These are phyloP conservation scores for Lithobates sylvaticus DNA, from an alignment of 2,797 vertebrate genomes.

Conservation along the genomic window DNA sequence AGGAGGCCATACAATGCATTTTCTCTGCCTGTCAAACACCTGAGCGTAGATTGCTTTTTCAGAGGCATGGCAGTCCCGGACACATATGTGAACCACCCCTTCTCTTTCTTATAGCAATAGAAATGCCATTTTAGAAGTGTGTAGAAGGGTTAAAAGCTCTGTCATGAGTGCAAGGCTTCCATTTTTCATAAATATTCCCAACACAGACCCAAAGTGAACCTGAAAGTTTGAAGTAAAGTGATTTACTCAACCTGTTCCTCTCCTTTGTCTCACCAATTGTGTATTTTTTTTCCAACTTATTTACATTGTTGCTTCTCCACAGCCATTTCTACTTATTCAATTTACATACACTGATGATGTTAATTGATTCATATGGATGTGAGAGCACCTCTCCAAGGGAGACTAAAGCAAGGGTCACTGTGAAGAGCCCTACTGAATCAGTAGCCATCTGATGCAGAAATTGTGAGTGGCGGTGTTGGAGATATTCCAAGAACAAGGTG, in stretches of 20 bases:
- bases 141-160: no score
- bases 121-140: no score
- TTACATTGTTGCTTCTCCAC: slow-evolving; percentile 50
- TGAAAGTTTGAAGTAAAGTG: not conserved
- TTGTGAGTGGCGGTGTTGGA: slow-evolving; percentile 65
- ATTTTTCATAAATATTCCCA: no score
- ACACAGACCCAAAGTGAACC: not conserved
- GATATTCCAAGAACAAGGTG: slow-evolving; percentile 65
- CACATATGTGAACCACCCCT: no score
- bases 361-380: slow-evolving; percentile 70
- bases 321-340: slow-evolving; percentile 64
- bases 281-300: not conserved
- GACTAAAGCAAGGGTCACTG: slow-evolving; percentile 62
- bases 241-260: not conserved
- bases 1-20: no score
- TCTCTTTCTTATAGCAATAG: no score
- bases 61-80: no score
- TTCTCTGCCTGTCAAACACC: no score
- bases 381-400: slow-evolving; percentile 64
- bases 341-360: slow-evolving; percentile 66
- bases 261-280: not conserved
- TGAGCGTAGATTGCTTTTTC: no score
- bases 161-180: no score
- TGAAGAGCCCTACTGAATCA: slow-evolving; percentile 62
- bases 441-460: slow-evolving; percentile 66